Conservation (phyloP, 2,888 invertebrate species). For the Stramonita haemastoma region DNA sequence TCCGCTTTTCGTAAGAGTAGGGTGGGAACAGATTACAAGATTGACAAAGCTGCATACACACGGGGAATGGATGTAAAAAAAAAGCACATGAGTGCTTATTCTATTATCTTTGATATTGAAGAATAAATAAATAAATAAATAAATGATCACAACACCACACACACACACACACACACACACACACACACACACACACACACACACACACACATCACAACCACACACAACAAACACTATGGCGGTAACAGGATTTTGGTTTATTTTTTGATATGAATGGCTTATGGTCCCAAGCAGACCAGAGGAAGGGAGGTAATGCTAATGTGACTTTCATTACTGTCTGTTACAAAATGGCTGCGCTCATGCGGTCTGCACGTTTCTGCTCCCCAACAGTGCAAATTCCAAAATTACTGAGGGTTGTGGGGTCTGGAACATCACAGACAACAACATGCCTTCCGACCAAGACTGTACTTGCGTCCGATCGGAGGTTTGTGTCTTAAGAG, state of each 20-base stretch:
- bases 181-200: conserved; percentile 9
- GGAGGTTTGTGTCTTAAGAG: conserved; percentile 20
- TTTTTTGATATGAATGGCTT: too few species aligned
- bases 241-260: neutral
- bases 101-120: too few species aligned
- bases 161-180: conserved; percentile 22
- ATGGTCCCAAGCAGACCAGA: neutral
- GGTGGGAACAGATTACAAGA: too few species aligned
- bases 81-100: too few species aligned
- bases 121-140: too few species aligned
- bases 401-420: conserved; percentile 24
- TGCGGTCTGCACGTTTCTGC: conserved; percentile 41
- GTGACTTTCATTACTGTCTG: neutral
- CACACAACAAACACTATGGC: neutral
- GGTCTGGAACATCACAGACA: conserved; percentile 14
- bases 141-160: too few species aligned
- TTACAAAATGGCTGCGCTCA: conserved; percentile 44
- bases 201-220: neutral
- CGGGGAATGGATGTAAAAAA: too few species aligned
- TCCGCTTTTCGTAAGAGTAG: too few species aligned
- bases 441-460: neutral
- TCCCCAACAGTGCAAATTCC: conserved; percentile 11
- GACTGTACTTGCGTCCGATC: neutral
- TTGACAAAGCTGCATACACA: too few species aligned
- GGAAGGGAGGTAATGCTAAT: conserved; percentile 26